Conservation (phyloP, 1,140 invertebrate genomes). For the Aphis craccivora region DNA sequence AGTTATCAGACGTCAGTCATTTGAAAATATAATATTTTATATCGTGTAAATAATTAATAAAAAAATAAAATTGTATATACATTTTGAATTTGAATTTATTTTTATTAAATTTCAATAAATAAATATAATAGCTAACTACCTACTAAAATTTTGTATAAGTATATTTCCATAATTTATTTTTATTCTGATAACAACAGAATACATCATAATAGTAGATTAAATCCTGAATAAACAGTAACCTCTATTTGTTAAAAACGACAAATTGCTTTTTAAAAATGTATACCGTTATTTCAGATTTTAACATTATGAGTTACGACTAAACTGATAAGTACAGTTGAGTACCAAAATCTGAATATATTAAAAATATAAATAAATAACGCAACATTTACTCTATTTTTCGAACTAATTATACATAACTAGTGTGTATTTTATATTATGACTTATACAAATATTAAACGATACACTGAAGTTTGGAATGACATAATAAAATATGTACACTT, state of each 20-base stretch:
- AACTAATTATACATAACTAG: background rate
- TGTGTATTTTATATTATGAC: background rate
- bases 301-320: background rate
- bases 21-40: too few species aligned
- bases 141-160: too few species aligned
- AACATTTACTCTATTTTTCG: background rate
- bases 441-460: background rate
- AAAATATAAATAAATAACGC: background rate
- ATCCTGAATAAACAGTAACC: background rate
- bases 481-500: background rate
- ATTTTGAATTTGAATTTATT: too few species aligned
- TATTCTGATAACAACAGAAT: too few species aligned
- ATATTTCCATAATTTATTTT: too few species aligned
- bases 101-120: background rate
- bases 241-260: background rate
- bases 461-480: background rate
- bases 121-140: too few species aligned
- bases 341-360: background rate
- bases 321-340: background rate
- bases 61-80: too few species aligned
- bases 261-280: background rate
- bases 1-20: too few species aligned
- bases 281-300: background rate
- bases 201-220: too few species aligned
- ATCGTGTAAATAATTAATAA: background rate